phyloP scores from a whole-genome alignment of 2,113 vertebrate species.

The Pomatostomus ruficeps region DNA sequence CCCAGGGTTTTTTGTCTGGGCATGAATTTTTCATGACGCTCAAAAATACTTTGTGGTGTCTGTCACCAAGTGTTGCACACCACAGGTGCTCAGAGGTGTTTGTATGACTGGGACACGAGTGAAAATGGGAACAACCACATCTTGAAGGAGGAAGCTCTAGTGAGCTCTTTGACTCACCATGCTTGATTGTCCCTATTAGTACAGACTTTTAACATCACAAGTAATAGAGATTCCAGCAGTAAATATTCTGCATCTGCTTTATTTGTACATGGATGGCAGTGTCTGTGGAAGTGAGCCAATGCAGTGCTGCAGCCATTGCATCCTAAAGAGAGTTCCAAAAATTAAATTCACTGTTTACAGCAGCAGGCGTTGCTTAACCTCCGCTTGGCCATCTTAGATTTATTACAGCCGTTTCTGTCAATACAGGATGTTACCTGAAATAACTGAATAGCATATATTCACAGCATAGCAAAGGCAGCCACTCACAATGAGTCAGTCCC shows the following conservation, averaged over 20 bases:
- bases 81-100: background rate
- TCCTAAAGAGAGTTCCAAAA: background rate
- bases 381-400: background rate
- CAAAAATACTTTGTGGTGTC: background rate
- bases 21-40: background rate
- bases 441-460: background rate
- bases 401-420: background rate
- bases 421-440: background rate
- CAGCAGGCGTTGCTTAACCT: background rate
- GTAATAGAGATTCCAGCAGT: background rate
- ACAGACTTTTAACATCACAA: background rate
- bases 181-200: background rate
- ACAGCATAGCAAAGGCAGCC: background rate
- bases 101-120: background rate
- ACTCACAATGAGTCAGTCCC: background rate
- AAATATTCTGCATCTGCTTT: background rate
- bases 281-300: background rate
- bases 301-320: background rate
- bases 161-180: background rate
- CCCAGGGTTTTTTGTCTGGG: background rate
- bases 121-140: background rate
- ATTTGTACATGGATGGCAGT: background rate
- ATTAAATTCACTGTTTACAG: background rate
- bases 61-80: background rate
- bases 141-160: background rate